Conservation (phyloP, 2,113 vertebrate genomes). For the Clarias macrocephalus region DNA sequence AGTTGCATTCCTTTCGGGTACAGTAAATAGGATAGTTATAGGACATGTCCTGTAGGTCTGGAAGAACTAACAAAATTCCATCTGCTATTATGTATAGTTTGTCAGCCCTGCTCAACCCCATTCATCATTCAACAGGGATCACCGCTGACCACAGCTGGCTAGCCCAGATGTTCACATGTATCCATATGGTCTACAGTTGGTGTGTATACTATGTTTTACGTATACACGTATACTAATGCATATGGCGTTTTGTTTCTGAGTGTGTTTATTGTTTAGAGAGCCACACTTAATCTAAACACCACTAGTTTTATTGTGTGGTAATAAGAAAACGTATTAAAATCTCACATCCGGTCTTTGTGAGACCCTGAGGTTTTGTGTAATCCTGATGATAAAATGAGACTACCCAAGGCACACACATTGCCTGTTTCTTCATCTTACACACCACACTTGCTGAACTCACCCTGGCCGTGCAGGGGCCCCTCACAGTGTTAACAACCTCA, state of each 20-base stretch:
- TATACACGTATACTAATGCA: not conserved
- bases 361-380: conserved; percentile 8
- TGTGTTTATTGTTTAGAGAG: not conserved
- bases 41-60: not conserved
- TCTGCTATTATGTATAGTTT: conserved; percentile 10
- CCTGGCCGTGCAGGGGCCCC: not conserved
- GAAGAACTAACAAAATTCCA: not conserved
- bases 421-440: not conserved
- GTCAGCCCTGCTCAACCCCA: not conserved
- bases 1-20: not conserved
- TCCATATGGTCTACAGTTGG: not conserved
- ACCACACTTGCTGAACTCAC: not conserved
- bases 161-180: conserved; percentile 4
- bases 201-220: not conserved
- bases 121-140: not conserved
- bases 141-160: not conserved
- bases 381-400: conserved; percentile 4
- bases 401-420: not conserved
- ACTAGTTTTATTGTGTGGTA: no score
- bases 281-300: not conserved
- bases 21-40: not conserved
- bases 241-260: not conserved
- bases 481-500: conserved; percentile 22
- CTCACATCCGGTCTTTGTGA: not conserved
- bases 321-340: not conserved